phyloP scores from a whole-genome alignment of 2,113 vertebrate species.

The Haemorhous mexicanus region DNA sequence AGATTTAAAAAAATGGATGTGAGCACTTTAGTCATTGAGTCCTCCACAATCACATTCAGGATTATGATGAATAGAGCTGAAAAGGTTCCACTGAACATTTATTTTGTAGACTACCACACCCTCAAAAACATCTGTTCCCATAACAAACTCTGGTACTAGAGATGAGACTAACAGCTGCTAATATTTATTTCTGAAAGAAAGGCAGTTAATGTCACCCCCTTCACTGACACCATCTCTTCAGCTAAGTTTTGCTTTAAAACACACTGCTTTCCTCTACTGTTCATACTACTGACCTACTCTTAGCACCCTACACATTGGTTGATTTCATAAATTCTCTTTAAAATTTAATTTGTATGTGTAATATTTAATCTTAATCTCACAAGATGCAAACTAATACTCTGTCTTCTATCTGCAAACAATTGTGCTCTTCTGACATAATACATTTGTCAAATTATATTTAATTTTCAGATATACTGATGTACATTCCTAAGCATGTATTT shows the following conservation, averaged over 20 bases:
- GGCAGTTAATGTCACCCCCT: background rate
- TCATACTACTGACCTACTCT: background rate
- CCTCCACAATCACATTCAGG: background rate
- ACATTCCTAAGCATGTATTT: background rate
- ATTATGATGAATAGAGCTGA: background rate
- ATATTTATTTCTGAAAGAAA: background rate
- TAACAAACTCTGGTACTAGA: background rate
- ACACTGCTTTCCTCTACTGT: background rate
- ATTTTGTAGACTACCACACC: background rate
- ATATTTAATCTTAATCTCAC: background rate
- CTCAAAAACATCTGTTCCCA: background rate
- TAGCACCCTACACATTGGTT: background rate
- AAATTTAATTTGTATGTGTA: background rate
- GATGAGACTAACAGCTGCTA: background rate
- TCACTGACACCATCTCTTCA: background rate
- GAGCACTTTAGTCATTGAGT: background rate
- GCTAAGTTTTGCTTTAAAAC: background rate
- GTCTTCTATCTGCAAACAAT: background rate
- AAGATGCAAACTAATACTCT: background rate
- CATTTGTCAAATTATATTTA: background rate
- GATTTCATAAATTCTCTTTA: background rate
- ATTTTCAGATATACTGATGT: background rate
- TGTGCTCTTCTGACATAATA: background rate
- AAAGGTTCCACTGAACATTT: background rate
- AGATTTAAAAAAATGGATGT: background rate